These are phyloP conservation scores for Leptopilina boulardi DNA, from an alignment of 1,140 invertebrate species.

Conservation along the genomic window DNA sequence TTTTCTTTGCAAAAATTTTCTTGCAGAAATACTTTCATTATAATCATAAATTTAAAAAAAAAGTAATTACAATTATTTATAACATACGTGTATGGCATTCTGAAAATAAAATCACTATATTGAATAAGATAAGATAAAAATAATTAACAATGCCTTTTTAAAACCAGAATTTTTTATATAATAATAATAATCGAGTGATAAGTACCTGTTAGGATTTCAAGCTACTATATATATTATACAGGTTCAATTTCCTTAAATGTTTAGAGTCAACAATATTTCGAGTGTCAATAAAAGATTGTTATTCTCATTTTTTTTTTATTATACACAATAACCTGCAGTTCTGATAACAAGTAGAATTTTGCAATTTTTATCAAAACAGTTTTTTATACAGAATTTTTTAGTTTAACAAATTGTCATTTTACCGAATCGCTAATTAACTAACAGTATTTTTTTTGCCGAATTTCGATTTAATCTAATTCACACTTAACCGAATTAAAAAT, in stretches of 20 bases:
- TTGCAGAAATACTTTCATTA: no score
- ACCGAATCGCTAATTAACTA: no score
- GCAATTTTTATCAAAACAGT: no score
- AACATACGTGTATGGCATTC: background rate
- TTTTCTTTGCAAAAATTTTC: no score
- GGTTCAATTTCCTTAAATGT: slow-evolving; percentile 46
- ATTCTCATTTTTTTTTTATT: background rate
- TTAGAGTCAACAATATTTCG: slow-evolving; percentile 29
- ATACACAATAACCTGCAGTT: background rate
- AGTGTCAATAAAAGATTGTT: background rate
- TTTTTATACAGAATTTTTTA: no score
- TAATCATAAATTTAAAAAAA: no score
- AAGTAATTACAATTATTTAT: background rate
- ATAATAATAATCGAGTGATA: slow-evolving; percentile 51
- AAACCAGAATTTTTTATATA: slow-evolving; percentile 43
- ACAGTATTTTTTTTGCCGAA: no score
- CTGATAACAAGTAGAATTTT: no score
- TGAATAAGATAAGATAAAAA: slow-evolving; percentile 9
- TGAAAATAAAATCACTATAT: background rate
- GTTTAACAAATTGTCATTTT: no score
- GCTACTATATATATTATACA: slow-evolving; percentile 52
- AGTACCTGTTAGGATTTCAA: slow-evolving; percentile 53
- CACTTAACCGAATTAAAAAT: no score
- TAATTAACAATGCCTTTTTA: slow-evolving; percentile 40
- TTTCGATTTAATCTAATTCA: no score